A percentile compares a stretch with the other conserved stretches of the same genome.
These are phyloP conservation scores for Poeciliopsis prolifica DNA, from an alignment of 2,113 vertebrate species.

Conservation along the genomic window DNA sequence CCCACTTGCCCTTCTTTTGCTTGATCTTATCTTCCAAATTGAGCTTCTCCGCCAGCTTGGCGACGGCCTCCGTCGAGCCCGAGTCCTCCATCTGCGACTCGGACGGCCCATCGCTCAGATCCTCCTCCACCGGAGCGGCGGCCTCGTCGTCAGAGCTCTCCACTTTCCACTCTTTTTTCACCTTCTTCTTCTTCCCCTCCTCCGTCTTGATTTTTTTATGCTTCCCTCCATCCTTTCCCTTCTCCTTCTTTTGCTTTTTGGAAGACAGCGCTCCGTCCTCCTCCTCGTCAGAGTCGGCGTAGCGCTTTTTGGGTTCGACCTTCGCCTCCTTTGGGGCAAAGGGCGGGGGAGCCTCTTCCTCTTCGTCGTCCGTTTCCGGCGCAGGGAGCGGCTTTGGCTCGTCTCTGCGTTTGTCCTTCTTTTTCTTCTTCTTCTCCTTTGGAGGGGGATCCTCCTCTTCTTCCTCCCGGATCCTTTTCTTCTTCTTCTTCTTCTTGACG, in stretches of 20 bases:
- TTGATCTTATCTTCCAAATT: conserved; percentile 77
- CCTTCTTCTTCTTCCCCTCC: conserved; percentile 78
- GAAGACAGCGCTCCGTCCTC: conserved; percentile 78
- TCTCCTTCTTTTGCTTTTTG: conserved; percentile 92
- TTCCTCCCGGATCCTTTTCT: conserved; percentile 71
- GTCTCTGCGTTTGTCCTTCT: conserved; percentile 82
- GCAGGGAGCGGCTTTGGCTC: conserved; percentile 84
- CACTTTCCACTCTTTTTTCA: conserved; percentile 66
- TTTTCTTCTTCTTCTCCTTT: conserved; percentile 81
- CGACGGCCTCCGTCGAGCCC: conserved; percentile 15
- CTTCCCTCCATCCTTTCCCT: conserved; percentile 82
- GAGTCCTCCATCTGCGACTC: conserved; percentile 63
- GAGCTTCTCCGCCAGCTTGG: conserved; percentile 53
- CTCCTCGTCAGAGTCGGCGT: conserved; percentile 81
- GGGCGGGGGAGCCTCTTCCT: conserved; percentile 69
- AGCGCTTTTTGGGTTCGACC: conserved; percentile 77
- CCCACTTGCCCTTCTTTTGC: conserved; percentile 83
- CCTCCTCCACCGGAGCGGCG: conserved; percentile 54
- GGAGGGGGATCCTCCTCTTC: conserved; percentile 81
- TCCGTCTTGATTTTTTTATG: conserved; percentile 80
- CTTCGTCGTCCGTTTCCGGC: conserved; percentile 85
- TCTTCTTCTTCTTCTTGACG: conserved; percentile 88
- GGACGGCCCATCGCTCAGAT: conserved; percentile 68
- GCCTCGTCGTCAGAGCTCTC: conserved; percentile 75
- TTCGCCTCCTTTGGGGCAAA: conserved; percentile 80